A percentile compares a stretch with the other conserved stretches of the same genome.
Evolutionary conservation across 2,113 vertebrate genomes (phyloP).

Genomic region (Orcinus orca): DNA sequence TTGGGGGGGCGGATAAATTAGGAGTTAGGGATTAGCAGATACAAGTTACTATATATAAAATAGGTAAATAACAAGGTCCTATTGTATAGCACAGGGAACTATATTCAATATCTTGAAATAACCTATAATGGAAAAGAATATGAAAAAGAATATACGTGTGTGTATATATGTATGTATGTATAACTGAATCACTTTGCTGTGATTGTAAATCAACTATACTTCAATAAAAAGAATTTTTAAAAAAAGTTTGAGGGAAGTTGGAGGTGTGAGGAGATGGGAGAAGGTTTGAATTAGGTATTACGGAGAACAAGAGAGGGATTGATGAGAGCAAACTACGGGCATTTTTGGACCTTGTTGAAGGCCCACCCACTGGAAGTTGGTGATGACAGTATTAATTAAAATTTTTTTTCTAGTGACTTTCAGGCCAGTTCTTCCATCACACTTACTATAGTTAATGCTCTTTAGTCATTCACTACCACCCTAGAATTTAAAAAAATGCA

Average conservation of each 20-base stretch:
- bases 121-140: neutral
- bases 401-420: neutral
- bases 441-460: neutral
- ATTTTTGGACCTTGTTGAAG: neutral
- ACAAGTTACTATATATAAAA: neutral
- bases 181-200: neutral
- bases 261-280: neutral
- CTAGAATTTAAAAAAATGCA: neutral
- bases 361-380: neutral
- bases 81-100: neutral
- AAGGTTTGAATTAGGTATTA: neutral
- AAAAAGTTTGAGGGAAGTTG: neutral
- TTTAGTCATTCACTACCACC: neutral
- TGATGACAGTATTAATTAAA: neutral
- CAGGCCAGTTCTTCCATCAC: neutral
- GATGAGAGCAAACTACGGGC: neutral
- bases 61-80: neutral
- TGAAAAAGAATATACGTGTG: neutral
- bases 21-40: neutral
- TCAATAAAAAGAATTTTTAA: neutral
- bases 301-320: neutral
- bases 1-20: neutral
- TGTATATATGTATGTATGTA: neutral
- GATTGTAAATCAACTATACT: neutral
- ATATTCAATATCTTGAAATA: neutral